A percentile compares a stretch with the other conserved stretches of the same genome.
phyloP scores from a whole-genome alignment of 2,113 vertebrate species.

The Tylochromis polylepis region DNA sequence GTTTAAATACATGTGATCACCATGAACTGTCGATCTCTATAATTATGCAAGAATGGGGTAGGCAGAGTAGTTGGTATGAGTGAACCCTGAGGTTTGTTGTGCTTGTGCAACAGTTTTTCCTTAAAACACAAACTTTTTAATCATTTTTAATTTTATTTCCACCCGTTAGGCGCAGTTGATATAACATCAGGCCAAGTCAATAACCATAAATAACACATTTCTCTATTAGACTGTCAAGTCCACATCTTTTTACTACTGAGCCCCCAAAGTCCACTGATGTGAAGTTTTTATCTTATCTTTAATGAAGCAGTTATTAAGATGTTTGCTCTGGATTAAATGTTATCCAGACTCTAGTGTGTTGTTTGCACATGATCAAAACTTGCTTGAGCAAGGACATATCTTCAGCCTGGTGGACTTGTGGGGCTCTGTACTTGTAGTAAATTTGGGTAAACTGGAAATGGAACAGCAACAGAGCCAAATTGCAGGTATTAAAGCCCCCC shows the following conservation, averaged over 20 bases:
- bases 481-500: neutral
- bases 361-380: neutral
- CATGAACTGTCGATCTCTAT: neutral
- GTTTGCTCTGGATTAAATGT: neutral
- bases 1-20: neutral
- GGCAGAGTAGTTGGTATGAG: neutral
- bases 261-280: neutral
- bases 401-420: neutral
- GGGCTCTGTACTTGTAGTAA: neutral
- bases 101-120: neutral
- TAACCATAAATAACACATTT: neutral
- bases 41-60: neutral
- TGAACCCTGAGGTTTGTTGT: neutral
- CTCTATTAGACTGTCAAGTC: neutral
- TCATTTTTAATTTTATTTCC: neutral
- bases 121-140: neutral
- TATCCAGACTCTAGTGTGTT: neutral
- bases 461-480: neutral
- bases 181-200: neutral
- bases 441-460: neutral
- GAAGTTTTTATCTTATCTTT: neutral
- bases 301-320: neutral
- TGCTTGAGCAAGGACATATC: neutral
- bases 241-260: accelerated
- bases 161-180: neutral